Percentiles rank a stretch among this genome's conserved stretches.
phyloP scores from a whole-genome alignment of 2,113 vertebrate species.

The Aspiorhynchus laticeps region DNA sequence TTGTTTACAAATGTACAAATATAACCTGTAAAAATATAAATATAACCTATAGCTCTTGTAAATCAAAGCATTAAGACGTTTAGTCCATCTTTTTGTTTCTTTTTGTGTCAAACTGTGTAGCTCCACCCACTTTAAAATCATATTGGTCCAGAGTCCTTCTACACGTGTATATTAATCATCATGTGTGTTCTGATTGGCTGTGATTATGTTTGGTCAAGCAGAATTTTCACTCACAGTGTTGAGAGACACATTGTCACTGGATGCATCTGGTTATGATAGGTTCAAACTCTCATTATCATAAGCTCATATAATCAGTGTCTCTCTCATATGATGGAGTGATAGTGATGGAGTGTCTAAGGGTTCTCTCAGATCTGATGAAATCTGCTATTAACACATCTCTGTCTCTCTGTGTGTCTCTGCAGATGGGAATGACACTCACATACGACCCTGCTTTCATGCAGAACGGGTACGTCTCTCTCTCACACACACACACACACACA shows the following conservation, averaged over 20 bases:
- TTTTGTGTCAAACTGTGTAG: no score
- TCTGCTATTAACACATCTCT: neutral
- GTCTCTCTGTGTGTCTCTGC: slow-evolving; percentile 48
- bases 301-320: neutral
- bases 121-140: no score
- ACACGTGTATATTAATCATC: neutral
- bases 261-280: neutral
- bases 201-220: neutral
- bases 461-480: slow-evolving; percentile 86
- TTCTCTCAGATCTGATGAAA: no score
- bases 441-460: slow-evolving; percentile 96
- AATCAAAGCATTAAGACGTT: no score
- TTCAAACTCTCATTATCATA: neutral
- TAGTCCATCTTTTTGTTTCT: neutral
- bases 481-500: neutral
- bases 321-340: neutral
- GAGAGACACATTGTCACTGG: neutral
- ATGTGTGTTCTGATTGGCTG: neutral
- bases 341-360: no score
- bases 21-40: no score
- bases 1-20: no score
- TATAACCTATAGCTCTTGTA: no score
- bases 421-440: slow-evolving; percentile 96
- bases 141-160: no score
- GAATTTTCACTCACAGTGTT: neutral